A percentile compares a stretch with the other conserved stretches of the same genome.
These are phyloP conservation scores for Chamaetylas fuelleborni DNA, from an alignment of 2,113 vertebrate species.

Conservation along the genomic window DNA sequence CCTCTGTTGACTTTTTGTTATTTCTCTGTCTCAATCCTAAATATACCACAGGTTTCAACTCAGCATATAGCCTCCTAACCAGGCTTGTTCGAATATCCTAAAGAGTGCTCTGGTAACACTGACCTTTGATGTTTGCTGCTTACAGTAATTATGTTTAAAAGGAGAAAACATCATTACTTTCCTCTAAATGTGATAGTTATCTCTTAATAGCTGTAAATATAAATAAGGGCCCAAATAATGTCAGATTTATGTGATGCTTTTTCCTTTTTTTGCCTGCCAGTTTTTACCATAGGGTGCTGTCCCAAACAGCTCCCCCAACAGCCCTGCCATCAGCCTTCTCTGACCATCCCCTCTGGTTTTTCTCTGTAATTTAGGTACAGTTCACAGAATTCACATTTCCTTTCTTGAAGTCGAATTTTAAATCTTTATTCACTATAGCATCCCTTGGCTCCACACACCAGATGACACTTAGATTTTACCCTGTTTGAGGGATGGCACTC, in stretches of 20 bases:
- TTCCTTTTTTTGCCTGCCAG: background rate
- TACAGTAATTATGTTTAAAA: background rate
- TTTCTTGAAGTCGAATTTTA: background rate
- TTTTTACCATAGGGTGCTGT: background rate
- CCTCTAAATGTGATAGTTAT: background rate
- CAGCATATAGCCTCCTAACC: background rate
- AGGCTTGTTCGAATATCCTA: background rate
- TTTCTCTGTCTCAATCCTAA: background rate
- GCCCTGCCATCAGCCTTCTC: background rate
- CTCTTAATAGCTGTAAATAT: background rate
- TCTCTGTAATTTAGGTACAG: background rate
- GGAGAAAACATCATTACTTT: background rate
- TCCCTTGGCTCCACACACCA: background rate
- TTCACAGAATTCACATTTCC: background rate
- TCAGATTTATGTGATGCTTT: background rate
- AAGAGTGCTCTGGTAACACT: background rate
- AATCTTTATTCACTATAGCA: background rate
- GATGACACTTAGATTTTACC: background rate
- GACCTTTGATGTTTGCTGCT: slow-evolving; percentile 1
- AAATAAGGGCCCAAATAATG: background rate
- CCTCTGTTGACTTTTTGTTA: background rate
- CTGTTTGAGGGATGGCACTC: background rate
- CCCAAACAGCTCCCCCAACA: rapidly evolving
- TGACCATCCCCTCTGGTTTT: background rate
- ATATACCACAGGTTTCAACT: background rate